Evolutionary conservation across 1,140 invertebrate genomes (phyloP), one percentile per base, ranked within the genome.

Genomic region (Aethina tumida): DNA sequence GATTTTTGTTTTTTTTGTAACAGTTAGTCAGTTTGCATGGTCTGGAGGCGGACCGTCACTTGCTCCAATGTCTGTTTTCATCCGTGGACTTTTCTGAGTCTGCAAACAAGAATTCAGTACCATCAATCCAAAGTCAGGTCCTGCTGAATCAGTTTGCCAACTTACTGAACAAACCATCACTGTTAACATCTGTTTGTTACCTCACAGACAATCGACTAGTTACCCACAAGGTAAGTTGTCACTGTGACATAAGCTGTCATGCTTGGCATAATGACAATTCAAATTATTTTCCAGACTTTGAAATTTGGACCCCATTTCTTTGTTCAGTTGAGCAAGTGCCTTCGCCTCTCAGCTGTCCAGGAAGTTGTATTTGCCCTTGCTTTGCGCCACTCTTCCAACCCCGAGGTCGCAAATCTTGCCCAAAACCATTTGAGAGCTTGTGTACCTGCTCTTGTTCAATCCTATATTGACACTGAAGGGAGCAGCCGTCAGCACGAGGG

Each of bases 361-460:
- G 90, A 95, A 70, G 83, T 92, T 53, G 80, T 84, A 13, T 81
- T 94, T 66, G 84, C 84, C 20, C 70, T 95, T 54, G 80, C 84
- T 29, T 67, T 94, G 35, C 74, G 82, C 24, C 76, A 84, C 59
- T 90, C 88, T 1, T 74, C 76, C 7, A 81, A 81, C 59, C 47
- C 70, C 28, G 89, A 94, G 50, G 75, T 84, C 29, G 67, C 74
- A 18, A 66, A 66, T 48, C 70, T 80, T 48, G 81, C 89, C 15
- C 65, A 74, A 39, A 77, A 83, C 47, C 84, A 89, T 64, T 66
- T 94, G 18, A 79, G 81, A 55, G 77, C 77, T 59, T 81, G 84
- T 59, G 67, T 95, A 38, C 81, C 87, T 18, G 82, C 89, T 55
- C 69, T 95, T 30, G 77, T 95, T 21, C 75, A 82, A 56, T 80